Percentiles rank a stretch among this genome's conserved stretches.
phyloP scores from a whole-genome alignment of 2,888 invertebrate genomes.

The Phalera bucephala region DNA sequence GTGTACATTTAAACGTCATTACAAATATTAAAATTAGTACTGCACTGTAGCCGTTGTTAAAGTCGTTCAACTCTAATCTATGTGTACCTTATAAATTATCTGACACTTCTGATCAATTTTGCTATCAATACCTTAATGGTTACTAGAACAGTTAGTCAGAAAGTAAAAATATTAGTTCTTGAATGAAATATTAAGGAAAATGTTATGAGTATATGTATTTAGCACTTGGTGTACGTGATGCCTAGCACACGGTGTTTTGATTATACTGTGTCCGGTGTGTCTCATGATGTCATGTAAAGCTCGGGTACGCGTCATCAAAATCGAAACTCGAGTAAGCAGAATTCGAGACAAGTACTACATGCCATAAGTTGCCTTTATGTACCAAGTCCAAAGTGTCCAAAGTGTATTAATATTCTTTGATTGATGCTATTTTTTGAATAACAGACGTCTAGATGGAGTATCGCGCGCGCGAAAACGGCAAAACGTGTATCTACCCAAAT shows the following conservation, averaged over 20 bases:
- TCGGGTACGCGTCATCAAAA: constrained; percentile 39
- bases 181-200: constrained; percentile 19
- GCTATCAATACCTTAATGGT: constrained; percentile 5
- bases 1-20: too few relatives aligned
- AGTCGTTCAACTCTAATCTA: too few relatives aligned
- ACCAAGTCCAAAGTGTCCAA: neutral
- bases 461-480: too few relatives aligned
- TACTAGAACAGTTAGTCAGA: constrained; percentile 5
- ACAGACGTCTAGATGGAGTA: too few relatives aligned
- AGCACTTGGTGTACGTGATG: constrained; percentile 47
- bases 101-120: too few relatives aligned
- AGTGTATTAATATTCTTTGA: too few relatives aligned
- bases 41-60: too few relatives aligned
- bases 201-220: constrained; percentile 21
- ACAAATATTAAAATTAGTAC: too few relatives aligned
- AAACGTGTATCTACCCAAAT: too few relatives aligned
- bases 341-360: constrained; percentile 19
- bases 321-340: constrained; percentile 36
- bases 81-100: too few relatives aligned
- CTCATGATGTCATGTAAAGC: constrained; percentile 39
- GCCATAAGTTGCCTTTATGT: constrained; percentile 5
- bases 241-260: constrained; percentile 49
- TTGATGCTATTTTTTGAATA: too few relatives aligned
- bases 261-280: constrained; percentile 52
- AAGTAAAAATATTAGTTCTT: constrained; percentile 10